Base-by-base conservation (phyloP, 2,113 vertebrate species). In the Hiodon alosoides region DNA sequence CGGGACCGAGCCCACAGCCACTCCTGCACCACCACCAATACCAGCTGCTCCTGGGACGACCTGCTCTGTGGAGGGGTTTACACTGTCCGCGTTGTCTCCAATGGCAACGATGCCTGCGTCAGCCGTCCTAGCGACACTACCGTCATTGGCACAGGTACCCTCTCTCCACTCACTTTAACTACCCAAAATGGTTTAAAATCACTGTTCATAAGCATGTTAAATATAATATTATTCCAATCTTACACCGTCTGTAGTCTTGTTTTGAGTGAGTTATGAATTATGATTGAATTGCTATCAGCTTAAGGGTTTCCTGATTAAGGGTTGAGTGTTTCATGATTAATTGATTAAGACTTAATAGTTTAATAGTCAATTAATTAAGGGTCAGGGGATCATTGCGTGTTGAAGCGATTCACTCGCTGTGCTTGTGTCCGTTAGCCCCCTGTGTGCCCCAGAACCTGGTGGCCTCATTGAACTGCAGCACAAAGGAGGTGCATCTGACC, bases 51-150 rank as follows among this genome's bases (percentile, higher is more conserved):
- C 1, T 74, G 91, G 31, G 47, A 57, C 0, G 79, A 76, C 0
- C 76, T 92, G 47, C 74, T 79, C 0, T 93, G 92, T 54, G 92
- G 92, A 0, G 85, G 91, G 62, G 86, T 89, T 14, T 81, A 92
- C 48, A 91, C 86, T 0, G 53, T 92, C 66, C 90, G 77, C 83
- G 81, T 93, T 47, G 67, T 74, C 0, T 90, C 91, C 69, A 86
- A 79, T 11, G 85, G 89, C 14, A 70, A 85, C 10, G 76, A 85
- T 3, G 91, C 91, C 81, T 69, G 80, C 73, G 89, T 86, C 13
- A 14, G 71, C 6, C 11, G 83, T 89, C 11, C 66, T 90, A 73
- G 88, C 83, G 65, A 66, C 84, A 0, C 65, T 78, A 5, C 84
- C 86, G 14, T 4, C 31, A 31, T 31, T 46, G 84, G 89, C 65